These are phyloP conservation scores for Drosophila ficusphila DNA, from an alignment of 1,140 invertebrate species.

Conservation along the genomic window DNA sequence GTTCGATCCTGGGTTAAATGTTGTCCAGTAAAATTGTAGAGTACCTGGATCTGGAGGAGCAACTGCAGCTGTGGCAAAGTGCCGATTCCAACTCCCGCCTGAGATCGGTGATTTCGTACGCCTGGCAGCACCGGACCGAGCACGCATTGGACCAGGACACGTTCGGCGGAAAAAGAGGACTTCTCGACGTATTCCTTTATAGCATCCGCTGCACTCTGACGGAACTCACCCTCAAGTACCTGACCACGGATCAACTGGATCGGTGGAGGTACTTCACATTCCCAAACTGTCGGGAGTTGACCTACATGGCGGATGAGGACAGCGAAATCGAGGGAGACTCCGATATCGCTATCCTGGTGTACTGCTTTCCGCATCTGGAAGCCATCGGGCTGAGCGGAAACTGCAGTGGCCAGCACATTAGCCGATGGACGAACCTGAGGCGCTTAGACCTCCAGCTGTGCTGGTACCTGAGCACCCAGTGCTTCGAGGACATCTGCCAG, in stretches of 20 bases:
- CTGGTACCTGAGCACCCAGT: constrained; percentile 14
- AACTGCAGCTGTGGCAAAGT: constrained; percentile 33
- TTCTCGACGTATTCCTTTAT: constrained; percentile 5
- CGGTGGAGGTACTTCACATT: constrained; percentile 15
- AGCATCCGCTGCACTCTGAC: constrained; percentile 6
- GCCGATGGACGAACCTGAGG: constrained; percentile 13
- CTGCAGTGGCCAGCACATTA: constrained; percentile 14
- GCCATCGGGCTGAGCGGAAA: constrained; percentile 25
- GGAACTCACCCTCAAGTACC: constrained; percentile 10
- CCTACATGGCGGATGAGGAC: constrained; percentile 27
- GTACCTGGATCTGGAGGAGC: constrained; percentile 25
- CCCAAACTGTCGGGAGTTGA: neutral
- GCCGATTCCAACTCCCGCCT: constrained; percentile 13
- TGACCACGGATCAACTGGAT: constrained; percentile 12
- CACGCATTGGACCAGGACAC: neutral
- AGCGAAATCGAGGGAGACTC: constrained; percentile 11
- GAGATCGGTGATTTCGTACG: constrained; percentile 7
- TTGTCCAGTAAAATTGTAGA: constrained; percentile 36
- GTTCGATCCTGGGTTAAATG: neutral
- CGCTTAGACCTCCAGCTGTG: constrained; percentile 32
- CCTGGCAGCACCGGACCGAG: constrained; percentile 18
- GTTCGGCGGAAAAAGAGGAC: neutral
- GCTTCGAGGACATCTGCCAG: constrained; percentile 23
- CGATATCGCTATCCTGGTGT: constrained; percentile 17
- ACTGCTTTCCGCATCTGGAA: constrained; percentile 25